phyloP scores from a whole-genome alignment of 2,888 invertebrate species.

The Temnothorax unifasciatus region DNA sequence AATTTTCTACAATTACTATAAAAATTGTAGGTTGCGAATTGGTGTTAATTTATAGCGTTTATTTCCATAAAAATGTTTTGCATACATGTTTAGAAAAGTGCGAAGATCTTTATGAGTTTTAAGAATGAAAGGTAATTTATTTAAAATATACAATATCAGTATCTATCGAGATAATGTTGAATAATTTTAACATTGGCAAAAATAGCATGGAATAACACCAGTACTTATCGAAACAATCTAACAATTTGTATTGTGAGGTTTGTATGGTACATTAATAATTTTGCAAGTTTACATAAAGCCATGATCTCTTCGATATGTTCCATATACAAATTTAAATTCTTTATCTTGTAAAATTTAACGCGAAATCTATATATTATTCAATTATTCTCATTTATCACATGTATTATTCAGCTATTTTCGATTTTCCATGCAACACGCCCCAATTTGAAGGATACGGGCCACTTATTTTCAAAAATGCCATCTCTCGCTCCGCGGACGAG shows the following conservation, averaged over 20 bases:
- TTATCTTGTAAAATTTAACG: not conserved
- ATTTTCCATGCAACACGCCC: conserved; percentile 3
- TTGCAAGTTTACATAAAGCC: not conserved
- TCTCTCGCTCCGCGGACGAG: not conserved
- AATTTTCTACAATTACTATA: conserved; percentile 20
- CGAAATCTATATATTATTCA: not conserved
- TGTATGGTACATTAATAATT: not conserved
- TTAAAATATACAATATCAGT: not conserved
- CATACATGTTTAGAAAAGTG: not conserved
- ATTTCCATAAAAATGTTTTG: not conserved
- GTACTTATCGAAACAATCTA: not conserved
- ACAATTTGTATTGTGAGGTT: not conserved
- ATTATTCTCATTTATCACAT: not conserved
- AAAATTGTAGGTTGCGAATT: not conserved
- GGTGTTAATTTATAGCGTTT: not conserved
- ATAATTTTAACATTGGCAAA: not conserved
- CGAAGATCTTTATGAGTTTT: not conserved
- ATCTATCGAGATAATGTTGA: not conserved
- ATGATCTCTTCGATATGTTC: not conserved
- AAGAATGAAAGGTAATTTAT: not conserved
- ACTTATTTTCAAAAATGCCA: conserved; percentile 20
- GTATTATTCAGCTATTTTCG: not conserved
- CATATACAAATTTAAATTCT: not conserved
- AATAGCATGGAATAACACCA: not conserved
- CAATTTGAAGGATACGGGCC: not conserved